phyloP scores from a whole-genome alignment of 30 jellyfish, hydroid and myxozoan species.

The Aurelia coerulea region DNA sequence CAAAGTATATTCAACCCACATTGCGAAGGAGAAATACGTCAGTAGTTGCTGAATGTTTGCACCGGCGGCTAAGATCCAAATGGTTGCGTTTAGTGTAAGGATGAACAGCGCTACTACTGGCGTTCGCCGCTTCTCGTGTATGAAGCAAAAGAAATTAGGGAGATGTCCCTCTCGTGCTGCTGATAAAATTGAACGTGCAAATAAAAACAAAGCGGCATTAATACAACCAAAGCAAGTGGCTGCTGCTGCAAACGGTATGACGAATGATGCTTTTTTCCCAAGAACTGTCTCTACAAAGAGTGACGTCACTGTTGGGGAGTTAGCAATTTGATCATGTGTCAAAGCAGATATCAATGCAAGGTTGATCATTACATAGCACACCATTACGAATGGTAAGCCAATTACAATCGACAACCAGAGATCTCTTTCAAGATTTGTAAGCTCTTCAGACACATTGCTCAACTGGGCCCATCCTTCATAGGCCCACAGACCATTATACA shows the following conservation, averaged over 20 bases:
- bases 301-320: constrained; percentile 6
- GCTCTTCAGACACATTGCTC: constrained; percentile 6
- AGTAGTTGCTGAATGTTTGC: background rate
- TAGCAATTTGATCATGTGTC: constrained; percentile 25
- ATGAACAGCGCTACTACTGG: constrained; percentile 3
- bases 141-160: constrained; percentile 20
- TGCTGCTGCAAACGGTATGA: constrained; percentile 25
- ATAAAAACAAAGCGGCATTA: background rate
- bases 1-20: constrained; percentile 31
- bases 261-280: constrained; percentile 16
- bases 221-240: constrained; percentile 7
- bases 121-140: constrained; percentile 14
- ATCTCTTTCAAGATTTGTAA: background rate
- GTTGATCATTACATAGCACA: constrained; percentile 17
- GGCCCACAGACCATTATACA: constrained; percentile 34
- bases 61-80: constrained; percentile 19
- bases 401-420: constrained; percentile 1
- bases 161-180: constrained; percentile 42
- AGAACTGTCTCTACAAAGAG: constrained; percentile 6
- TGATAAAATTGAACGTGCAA: constrained; percentile 6
- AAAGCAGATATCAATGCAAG: constrained; percentile 21
- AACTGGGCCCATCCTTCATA: constrained; percentile 23
- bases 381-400: constrained; percentile 22
- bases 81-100: background rate
- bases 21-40: constrained; percentile 36